Evolutionary conservation across 2,888 invertebrate genomes (phyloP).

Genomic region (Meliscaeva auricollis): DNA sequence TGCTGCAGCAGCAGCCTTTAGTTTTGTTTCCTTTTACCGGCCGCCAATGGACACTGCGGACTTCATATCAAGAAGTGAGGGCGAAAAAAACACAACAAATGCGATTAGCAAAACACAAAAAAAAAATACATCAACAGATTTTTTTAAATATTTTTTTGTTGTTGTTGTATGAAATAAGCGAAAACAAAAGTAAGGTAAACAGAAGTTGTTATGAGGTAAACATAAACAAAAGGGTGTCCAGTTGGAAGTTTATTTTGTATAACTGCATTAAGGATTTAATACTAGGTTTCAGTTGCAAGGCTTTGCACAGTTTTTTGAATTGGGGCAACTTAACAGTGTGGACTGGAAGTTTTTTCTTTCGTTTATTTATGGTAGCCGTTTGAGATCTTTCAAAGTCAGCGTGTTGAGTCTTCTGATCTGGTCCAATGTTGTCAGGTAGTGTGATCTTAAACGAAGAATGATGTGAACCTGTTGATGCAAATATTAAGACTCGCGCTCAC

Average conservation of each 20-base stretch:
- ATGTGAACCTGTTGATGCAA: too few relatives aligned
- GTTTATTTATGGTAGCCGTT: too few relatives aligned
- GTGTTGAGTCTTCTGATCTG: too few relatives aligned
- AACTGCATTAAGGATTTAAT: slow-evolving; percentile 18
- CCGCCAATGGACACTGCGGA: slow-evolving; percentile 6
- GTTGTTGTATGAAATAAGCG: slow-evolving; percentile 18
- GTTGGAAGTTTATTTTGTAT: slow-evolving; percentile 3
- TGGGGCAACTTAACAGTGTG: slow-evolving; percentile 10
- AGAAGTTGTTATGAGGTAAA: slow-evolving; percentile 20
- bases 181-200: slow-evolving; percentile 43
- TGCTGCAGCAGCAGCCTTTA: slow-evolving; percentile 41
- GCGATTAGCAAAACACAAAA: slow-evolving; percentile 62
- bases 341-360: slow-evolving; percentile 2
- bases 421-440: too few relatives aligned
- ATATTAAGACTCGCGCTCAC: too few relatives aligned
- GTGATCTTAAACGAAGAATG: too few relatives aligned
- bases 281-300: slow-evolving; percentile 19
- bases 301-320: not conserved
- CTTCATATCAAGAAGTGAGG: slow-evolving; percentile 37
- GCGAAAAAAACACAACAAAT: slow-evolving; percentile 55
- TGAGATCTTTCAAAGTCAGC: too few relatives aligned
- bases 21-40: slow-evolving; percentile 37
- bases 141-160: not conserved
- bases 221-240: slow-evolving; percentile 40
- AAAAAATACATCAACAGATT: slow-evolving; percentile 29